Percentiles rank a stretch among this genome's conserved stretches.
These are phyloP conservation scores for Brachyalestes nurse DNA, from an alignment of 2,797 vertebrate genomes.

Conservation along the genomic window DNA sequence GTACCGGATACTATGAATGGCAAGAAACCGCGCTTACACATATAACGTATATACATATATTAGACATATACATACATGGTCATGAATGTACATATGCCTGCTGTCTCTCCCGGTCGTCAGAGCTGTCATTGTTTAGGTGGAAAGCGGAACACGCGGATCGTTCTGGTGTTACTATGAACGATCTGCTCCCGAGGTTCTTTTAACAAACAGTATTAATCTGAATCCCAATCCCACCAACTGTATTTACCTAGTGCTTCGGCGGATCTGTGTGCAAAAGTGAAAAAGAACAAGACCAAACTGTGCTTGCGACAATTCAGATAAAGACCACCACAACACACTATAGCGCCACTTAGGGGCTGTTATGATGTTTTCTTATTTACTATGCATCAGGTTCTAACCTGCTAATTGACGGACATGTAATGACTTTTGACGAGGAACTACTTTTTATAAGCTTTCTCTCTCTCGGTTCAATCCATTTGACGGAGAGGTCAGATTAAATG, in stretches of 20 bases:
- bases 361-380: constrained; percentile 71
- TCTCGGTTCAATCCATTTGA: constrained; percentile 72
- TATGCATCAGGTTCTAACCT: constrained; percentile 82
- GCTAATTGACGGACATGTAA: constrained; percentile 61
- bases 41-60: constrained; percentile 22
- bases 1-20: constrained; percentile 50
- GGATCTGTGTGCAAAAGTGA: neutral
- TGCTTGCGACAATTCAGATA: constrained; percentile 44
- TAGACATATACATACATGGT: constrained; percentile 26
- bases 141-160: neutral
- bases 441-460: constrained; percentile 66
- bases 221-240: neutral
- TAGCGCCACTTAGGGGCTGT: constrained; percentile 24
- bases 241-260: neutral
- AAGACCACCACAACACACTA: constrained; percentile 11
- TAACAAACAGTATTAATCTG: neutral
- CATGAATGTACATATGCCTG: constrained; percentile 57
- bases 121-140: constrained; percentile 30
- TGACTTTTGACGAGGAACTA: constrained; percentile 60
- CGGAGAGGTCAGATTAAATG: constrained; percentile 76
- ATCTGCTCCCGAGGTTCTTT: neutral
- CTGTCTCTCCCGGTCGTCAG: constrained; percentile 44
- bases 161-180: neutral
- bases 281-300: constrained; percentile 31
- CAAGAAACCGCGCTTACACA: constrained; percentile 34